Conservation (phyloP, 1,140 invertebrate species). For the Vanessa tameamea region DNA sequence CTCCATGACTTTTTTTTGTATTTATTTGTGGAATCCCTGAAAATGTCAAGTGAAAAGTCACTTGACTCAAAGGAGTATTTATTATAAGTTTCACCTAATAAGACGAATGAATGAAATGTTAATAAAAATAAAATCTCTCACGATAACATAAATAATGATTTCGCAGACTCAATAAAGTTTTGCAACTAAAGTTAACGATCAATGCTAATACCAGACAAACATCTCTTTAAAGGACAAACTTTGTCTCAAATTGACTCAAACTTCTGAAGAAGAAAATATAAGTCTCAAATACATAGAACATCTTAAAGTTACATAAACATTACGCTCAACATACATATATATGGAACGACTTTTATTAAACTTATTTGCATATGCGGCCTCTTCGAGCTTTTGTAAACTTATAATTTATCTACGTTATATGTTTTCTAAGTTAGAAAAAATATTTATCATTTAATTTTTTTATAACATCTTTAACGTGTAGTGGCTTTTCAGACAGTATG, state of each 20-base stretch:
- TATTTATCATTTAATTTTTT: neutral
- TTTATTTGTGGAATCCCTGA: too few species aligned
- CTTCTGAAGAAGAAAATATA: neutral
- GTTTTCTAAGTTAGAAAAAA: neutral
- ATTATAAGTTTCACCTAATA: too few species aligned
- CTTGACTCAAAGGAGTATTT: too few species aligned
- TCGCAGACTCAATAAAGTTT: neutral
- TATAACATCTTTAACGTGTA: too few species aligned
- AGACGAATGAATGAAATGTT: too few species aligned
- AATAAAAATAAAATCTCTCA: too few species aligned
- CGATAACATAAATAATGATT: neutral
- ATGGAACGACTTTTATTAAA: neutral
- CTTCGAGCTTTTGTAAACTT: neutral
- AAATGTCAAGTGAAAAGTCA: too few species aligned
- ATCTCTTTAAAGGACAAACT: neutral
- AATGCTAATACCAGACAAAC: neutral
- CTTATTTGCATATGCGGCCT: neutral
- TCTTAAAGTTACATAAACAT: neutral
- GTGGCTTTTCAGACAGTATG: too few species aligned
- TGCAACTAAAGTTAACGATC: neutral
- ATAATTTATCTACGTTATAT: neutral
- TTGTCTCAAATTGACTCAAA: neutral
- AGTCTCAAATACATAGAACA: neutral
- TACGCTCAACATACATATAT: neutral
- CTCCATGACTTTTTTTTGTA: too few species aligned